phyloP scores from a whole-genome alignment of 2,888 invertebrate genomes.

The Drosophila mulleri region DNA sequence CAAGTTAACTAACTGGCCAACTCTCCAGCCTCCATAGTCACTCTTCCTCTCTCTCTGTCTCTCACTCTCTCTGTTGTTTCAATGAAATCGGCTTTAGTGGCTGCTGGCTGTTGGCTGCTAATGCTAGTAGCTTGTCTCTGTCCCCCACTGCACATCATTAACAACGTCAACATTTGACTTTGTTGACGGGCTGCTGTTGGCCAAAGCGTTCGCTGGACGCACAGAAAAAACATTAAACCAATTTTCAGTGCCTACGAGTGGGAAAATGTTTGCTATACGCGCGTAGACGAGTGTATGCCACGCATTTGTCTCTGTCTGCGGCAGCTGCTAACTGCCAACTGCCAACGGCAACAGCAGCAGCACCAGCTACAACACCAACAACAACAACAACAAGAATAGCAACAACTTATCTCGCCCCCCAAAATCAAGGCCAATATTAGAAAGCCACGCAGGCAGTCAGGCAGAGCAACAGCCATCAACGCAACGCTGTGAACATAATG shows the following conservation, averaged over 20 bases:
- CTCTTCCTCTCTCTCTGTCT: neutral
- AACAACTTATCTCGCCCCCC: conserved; percentile 57
- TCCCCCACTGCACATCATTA: conserved; percentile 68
- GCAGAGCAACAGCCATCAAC: conserved; percentile 59
- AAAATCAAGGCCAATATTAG: conserved; percentile 74
- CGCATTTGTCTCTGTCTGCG: conserved; percentile 73
- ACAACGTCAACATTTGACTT: conserved; percentile 78
- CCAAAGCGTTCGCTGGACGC: conserved; percentile 55
- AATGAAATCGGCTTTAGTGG: conserved; percentile 51
- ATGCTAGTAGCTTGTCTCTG: neutral
- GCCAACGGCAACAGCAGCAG: conserved; percentile 10
- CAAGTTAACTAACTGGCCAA: conserved; percentile 59
- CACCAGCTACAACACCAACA: conserved; percentile 9
- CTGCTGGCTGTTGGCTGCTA: conserved; percentile 6
- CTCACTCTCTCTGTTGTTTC: conserved; percentile 30
- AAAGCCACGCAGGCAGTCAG: conserved; percentile 52
- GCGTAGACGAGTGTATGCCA: conserved; percentile 23
- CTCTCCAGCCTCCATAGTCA: neutral
- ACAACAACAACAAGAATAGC: conserved; percentile 20
- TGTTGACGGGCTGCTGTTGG: conserved; percentile 62
- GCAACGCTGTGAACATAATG: conserved; percentile 74
- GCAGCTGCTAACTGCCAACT: conserved; percentile 55
- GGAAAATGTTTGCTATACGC: conserved; percentile 7
- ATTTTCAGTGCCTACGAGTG: conserved; percentile 64
- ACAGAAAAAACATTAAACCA: conserved; percentile 72